phyloP scores from a whole-genome alignment of 1,140 invertebrate genomes.

The Drosophila trapezifrons region DNA sequence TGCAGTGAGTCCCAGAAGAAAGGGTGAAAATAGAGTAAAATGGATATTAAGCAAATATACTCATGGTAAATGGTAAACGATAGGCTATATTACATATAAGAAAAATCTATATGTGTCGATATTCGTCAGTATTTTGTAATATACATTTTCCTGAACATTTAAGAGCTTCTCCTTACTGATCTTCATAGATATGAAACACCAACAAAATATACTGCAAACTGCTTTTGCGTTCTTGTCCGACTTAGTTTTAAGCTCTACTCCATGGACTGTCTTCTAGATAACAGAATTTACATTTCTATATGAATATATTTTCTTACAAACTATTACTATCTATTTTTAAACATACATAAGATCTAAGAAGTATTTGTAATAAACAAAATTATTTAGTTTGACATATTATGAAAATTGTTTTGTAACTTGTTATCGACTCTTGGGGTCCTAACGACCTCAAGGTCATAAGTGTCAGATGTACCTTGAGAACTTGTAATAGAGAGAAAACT shows the following conservation, averaged over 20 bases:
- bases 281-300: conserved; percentile 70
- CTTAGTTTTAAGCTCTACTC: conserved; percentile 70
- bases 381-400: conserved; percentile 59
- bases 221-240: conserved; percentile 19
- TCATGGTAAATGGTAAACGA: not conserved
- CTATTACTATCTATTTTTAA: conserved; percentile 63
- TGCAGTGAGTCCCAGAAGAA: conserved; percentile 20
- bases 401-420: conserved; percentile 66
- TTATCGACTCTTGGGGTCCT: conserved; percentile 59
- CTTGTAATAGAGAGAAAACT: conserved; percentile 25
- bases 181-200: conserved; percentile 1
- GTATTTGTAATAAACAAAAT: conserved; percentile 14
- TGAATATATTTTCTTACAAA: conserved; percentile 70
- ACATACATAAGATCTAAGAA: conserved; percentile 22
- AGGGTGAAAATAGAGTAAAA: conserved; percentile 38
- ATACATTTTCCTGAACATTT: conserved; percentile 11
- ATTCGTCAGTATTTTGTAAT: conserved; percentile 5
- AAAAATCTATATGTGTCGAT: conserved; percentile 3
- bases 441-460: conserved; percentile 41
- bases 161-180: conserved; percentile 16
- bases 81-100: conserved; percentile 4
- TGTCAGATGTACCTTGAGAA: conserved; percentile 74
- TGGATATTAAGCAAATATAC: conserved; percentile 21
- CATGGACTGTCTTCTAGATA: conserved; percentile 80
- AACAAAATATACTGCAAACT: not conserved